Evolutionary conservation across 1,140 invertebrate genomes (phyloP), one percentile per base, ranked within the genome.

Genomic region (Acromyrmex heyeri): DNA sequence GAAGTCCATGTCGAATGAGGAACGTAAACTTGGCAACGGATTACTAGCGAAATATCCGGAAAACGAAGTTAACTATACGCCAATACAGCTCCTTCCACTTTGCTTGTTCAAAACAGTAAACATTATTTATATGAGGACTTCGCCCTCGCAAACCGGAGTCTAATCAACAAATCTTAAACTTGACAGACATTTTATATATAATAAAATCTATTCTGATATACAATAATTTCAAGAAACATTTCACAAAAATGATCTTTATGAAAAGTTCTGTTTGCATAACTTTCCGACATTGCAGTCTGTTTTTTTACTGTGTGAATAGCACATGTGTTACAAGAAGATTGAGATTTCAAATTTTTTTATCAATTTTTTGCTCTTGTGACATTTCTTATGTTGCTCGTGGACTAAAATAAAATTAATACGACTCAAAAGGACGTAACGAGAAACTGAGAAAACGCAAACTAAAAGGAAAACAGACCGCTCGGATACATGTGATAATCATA

Each of bases 401-500:
- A 34, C 55, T 75, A 21, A 73, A 83, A 73, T 73, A 61, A 83
- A 38, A 61, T 61, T 48, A 48, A 30, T 38, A 30, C 30, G 18
- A 14, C 18, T 27, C 21, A 21, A 61, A 62, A 30, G 55, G 55
- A 61, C 38, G 55, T 57, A 50, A 83, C 38, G 69, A 83, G 79
- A 75, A 61, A 73, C 38, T 50, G 18, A 70, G 79, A 61, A 48
- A 48, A 83, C 24, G 44, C 38, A 48, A 75, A 61, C 67, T 44
- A 59, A 82, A 73, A 53, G 38, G 38, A 73, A 73, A 82, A 59
- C 53, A 82, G 21, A 59, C 67, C 24, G 27, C 69, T 70, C 44
- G 69, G 38, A 83, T 59, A 73, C 67, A 59, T 3, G 34, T 73
- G 79, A 82, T 83, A 83, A 83, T 83, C 79, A 75, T 83, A 83